Evolutionary conservation across 2,113 vertebrate species (phyloP).

Genomic region (Pangasianodon hypophthalmus): DNA sequence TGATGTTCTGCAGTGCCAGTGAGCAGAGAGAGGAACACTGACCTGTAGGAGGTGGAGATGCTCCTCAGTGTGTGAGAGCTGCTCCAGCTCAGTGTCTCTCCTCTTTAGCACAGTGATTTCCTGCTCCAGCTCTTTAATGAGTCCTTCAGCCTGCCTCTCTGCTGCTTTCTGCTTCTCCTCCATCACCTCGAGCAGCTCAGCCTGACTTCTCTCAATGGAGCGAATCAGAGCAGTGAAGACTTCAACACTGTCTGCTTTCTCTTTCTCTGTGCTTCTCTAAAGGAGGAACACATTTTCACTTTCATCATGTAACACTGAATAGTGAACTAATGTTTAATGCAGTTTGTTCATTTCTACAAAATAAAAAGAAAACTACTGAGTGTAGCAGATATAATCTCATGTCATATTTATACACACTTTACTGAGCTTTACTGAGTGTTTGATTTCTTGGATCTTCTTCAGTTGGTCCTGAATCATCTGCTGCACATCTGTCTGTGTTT

Average conservation of each 20-base stretch:
- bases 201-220: conserved; percentile 9
- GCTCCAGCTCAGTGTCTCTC: too few species aligned
- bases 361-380: too few species aligned
- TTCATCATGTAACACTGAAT: not conserved
- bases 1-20: too few species aligned
- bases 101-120: too few species aligned
- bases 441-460: not conserved
- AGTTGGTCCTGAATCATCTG: not conserved
- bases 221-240: conserved; percentile 8
- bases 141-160: conserved; percentile 5
- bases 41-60: too few species aligned
- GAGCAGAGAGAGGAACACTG: too few species aligned
- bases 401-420: not conserved
- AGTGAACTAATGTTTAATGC: not conserved
- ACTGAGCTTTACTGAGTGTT: not conserved
- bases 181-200: not conserved
- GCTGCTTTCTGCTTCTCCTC: not conserved
- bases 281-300: not conserved
- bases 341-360: not conserved
- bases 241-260: conserved; percentile 7
- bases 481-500: not conserved
- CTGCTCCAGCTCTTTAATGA: not conserved
- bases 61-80: too few species aligned
- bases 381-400: too few species aligned
- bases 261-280: not conserved